Base-by-base conservation (phyloP, 23 tunicate genomes). In the Botrylloides violaceus region DNA sequence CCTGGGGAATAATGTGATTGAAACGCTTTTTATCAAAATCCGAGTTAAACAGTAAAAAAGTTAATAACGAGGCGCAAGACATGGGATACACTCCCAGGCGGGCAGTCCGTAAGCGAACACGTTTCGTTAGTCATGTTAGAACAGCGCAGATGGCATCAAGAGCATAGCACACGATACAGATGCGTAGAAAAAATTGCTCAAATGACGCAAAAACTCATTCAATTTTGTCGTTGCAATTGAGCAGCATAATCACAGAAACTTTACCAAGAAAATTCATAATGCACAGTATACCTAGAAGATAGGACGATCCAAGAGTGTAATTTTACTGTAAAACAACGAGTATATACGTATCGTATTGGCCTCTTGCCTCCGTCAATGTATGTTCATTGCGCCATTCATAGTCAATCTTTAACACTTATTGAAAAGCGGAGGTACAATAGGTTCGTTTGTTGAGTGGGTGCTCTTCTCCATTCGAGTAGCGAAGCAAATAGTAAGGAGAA, bases 401-500 rank as follows among this genome's bases (percentile, higher is more conserved):
- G 53, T 43, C 53, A 43, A 43, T 43, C 53, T 43, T 43, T 43
- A 43, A 43, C 53, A 43, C 53, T 43, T 43, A 43, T 43, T 43
- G 53, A 43, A 43, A 7, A 43, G 12, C n/a, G 12, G 53, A 43
- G 53, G 53, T 43, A 43, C 53, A 43, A 43, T 43, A 43, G 53
- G 53, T 43, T 43, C 53, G 53, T 43, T 43, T 43, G 53, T 43
- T 43, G 53, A 43, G 53, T 43, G 53, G 53, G 53, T 15, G 12
- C 53, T 43, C 53, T 43, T 43, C 53, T 43, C 53, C 53, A 43
- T 43, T 9, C 53, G 53, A 43, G 53, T 43, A 43, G 53, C 53
- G 12, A 43, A 43, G 53, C 53, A 43, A 9, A 15, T 7, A 43
- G 53, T 43, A 15, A 43, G 53, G 53, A 43, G 53, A 43, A 43